These are phyloP conservation scores for Drosophila serrata DNA, from an alignment of 1,140 invertebrate species.

Conservation along the genomic window DNA sequence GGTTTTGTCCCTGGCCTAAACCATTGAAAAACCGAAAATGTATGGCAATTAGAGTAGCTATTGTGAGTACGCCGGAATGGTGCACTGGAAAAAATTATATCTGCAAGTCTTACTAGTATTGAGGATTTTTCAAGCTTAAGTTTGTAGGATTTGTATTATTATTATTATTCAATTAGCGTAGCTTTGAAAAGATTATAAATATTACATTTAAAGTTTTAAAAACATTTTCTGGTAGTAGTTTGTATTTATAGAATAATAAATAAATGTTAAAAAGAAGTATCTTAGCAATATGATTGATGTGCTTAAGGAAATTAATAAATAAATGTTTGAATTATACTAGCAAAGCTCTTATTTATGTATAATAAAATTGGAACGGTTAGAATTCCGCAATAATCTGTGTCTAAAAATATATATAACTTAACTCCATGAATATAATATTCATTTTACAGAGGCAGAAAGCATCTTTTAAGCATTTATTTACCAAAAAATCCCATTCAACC, in stretches of 20 bases:
- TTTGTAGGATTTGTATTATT: too few species aligned
- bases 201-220: too few species aligned
- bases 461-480: neutral
- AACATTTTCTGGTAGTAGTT: neutral
- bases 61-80: conserved; percentile 55
- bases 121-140: neutral
- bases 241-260: neutral
- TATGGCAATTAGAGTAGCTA: conserved; percentile 80
- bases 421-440: too few species aligned
- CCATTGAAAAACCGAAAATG: conserved; percentile 81
- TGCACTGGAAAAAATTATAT: conserved; percentile 12
- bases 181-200: too few species aligned
- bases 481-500: neutral
- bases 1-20: conserved; percentile 55
- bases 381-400: neutral
- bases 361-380: too few species aligned
- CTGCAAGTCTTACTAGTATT: neutral
- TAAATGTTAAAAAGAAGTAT: too few species aligned
- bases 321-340: neutral
- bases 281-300: too few species aligned
- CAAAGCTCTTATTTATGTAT: neutral
- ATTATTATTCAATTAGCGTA: too few species aligned
- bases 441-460: neutral
- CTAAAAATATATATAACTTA: neutral
- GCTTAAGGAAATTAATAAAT: too few species aligned